Conservation (phyloP, 2,113 vertebrate genomes). For the Cnemophilus loriae region DNA sequence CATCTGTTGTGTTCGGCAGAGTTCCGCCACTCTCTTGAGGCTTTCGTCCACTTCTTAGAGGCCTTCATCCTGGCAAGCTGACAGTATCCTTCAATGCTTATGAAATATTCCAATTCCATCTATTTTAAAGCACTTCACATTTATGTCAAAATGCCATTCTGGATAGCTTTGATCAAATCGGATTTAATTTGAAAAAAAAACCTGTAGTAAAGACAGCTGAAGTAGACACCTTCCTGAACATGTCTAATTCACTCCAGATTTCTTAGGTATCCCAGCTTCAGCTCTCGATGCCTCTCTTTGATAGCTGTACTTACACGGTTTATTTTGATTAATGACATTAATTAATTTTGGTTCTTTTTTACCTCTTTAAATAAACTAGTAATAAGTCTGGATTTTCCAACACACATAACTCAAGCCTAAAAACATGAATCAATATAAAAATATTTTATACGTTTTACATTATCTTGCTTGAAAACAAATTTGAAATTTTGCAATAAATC, state of each 20-base stretch:
- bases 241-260: neutral
- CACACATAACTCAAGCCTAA: neutral
- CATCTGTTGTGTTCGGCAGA: neutral
- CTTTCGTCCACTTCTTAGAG: neutral
- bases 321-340: neutral
- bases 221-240: neutral
- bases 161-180: neutral
- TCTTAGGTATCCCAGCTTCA: neutral
- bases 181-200: neutral
- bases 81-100: neutral
- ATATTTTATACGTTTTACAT: neutral
- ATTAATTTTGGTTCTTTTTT: neutral
- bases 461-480: neutral
- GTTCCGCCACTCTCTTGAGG: neutral
- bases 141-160: neutral
- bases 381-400: neutral
- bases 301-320: neutral
- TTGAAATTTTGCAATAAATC: conserved; percentile 10
- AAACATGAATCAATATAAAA: neutral
- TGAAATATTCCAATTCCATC: neutral
- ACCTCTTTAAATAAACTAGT: neutral
- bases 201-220: neutral
- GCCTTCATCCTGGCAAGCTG: neutral
- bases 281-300: neutral
- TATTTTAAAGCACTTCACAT: neutral